Conservation (phyloP, 2,888 invertebrate species). For the Strigamia maritima region DNA sequence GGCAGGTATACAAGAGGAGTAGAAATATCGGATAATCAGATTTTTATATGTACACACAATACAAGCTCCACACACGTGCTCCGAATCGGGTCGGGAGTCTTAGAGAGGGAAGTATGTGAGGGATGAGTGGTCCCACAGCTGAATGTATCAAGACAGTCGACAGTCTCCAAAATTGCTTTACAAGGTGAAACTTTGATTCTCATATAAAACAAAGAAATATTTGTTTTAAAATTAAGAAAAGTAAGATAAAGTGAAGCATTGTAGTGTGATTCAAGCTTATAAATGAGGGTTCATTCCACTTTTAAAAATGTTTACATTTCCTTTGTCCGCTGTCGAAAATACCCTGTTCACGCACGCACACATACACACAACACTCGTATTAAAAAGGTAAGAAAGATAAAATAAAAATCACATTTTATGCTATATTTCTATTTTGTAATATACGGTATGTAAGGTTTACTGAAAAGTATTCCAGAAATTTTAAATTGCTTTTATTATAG, state of each 20-base stretch:
- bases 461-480: background rate
- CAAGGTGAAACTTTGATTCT: conserved; percentile 1
- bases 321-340: conserved; percentile 38
- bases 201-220: background rate
- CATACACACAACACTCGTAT: conserved; percentile 6
- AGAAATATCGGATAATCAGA: conserved; percentile 32
- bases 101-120: conserved; percentile 20
- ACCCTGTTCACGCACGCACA: conserved; percentile 38
- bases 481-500: no score
- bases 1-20: conserved; percentile 32
- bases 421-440: background rate
- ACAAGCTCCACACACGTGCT: conserved; percentile 34
- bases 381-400: background rate
- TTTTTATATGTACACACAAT: conserved; percentile 31
- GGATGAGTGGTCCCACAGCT: conserved; percentile 27
- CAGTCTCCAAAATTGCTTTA: conserved; percentile 22
- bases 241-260: conserved; percentile 13
- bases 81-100: conserved; percentile 34
- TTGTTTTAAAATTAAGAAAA: background rate
- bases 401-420: conserved; percentile 13
- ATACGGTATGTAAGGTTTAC: background rate
- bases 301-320: conserved; percentile 15
- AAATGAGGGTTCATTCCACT: conserved; percentile 20
- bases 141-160: conserved; percentile 21
- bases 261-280: conserved; percentile 31